phyloP scores from a whole-genome alignment of 2,888 invertebrate species.

The Apamea sordens region DNA sequence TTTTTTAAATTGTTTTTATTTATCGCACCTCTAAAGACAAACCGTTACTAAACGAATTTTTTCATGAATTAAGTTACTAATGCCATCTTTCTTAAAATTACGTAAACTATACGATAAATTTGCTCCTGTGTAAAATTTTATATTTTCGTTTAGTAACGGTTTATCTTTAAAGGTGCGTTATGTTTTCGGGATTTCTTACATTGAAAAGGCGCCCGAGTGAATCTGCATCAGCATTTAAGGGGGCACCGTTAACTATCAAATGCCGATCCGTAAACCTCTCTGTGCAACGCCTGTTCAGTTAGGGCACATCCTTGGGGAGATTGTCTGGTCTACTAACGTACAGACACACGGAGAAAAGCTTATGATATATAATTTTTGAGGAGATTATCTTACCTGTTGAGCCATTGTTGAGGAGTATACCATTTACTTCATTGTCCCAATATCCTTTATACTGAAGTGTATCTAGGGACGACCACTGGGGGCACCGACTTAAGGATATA shows the following conservation, averaged over 20 bases:
- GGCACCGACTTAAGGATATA: slow-evolving; percentile 84
- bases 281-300: not conserved
- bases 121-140: too few species aligned
- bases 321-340: not conserved
- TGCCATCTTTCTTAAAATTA: too few species aligned
- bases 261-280: not conserved
- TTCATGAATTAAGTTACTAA: too few species aligned
- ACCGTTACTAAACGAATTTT: too few species aligned
- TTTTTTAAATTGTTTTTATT: not conserved
- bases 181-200: too few species aligned
- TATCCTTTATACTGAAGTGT: slow-evolving; percentile 91
- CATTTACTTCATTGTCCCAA: slow-evolving; percentile 90
- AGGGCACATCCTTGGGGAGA: not conserved
- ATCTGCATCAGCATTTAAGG: too few species aligned
- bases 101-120: too few species aligned
- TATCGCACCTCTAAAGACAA: too few species aligned
- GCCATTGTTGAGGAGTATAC: slow-evolving; percentile 92
- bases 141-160: too few species aligned
- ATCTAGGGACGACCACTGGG: slow-evolving; percentile 87
- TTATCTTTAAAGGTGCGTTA: too few species aligned
- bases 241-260: too few species aligned
- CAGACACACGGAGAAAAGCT: not conserved
- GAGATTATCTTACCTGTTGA: slow-evolving; percentile 89
- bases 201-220: too few species aligned
- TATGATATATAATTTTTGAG: not conserved